A percentile compares a stretch with the other conserved stretches of the same genome.
Conservation (phyloP, 2,113 vertebrate genomes). For the Ciconia stormi region DNA sequence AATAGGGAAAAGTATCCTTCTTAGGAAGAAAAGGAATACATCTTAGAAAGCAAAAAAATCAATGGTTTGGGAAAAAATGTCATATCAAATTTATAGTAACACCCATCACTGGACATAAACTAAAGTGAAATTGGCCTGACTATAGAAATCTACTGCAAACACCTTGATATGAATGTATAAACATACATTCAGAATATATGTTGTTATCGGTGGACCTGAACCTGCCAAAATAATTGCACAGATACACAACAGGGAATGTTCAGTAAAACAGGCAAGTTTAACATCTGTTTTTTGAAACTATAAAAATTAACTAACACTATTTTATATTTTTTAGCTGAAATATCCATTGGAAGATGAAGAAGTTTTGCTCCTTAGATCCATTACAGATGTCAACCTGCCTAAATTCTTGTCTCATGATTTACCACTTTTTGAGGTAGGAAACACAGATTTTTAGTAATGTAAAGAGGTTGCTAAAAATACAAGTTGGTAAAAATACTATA, state of each 20-base stretch:
- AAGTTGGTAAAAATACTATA: not conserved
- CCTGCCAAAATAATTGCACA: not conserved
- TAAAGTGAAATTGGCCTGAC: not conserved
- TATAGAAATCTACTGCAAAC: not conserved
- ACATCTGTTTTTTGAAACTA: not conserved
- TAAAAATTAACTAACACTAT: not conserved
- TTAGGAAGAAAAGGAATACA: not conserved
- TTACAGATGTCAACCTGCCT: constrained; percentile 90
- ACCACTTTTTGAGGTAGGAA: constrained; percentile 88
- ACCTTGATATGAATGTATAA: not conserved
- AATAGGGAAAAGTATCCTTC: not conserved
- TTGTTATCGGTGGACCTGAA: not conserved
- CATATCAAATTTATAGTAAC: not conserved
- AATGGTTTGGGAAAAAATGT: not conserved
- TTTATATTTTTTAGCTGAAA: constrained; percentile 73
- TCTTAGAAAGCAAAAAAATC: not conserved
- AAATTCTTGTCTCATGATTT: constrained; percentile 91
- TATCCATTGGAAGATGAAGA: constrained; percentile 91
- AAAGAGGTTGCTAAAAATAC: not conserved
- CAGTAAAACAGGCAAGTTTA: not conserved
- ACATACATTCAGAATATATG: not conserved
- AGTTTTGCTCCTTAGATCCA: constrained; percentile 87
- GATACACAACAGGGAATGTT: not conserved
- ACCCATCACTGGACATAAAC: not conserved
- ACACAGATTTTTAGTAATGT: not conserved